Conservation (phyloP, 1,140 invertebrate genomes). For the Ostrea edulis region DNA sequence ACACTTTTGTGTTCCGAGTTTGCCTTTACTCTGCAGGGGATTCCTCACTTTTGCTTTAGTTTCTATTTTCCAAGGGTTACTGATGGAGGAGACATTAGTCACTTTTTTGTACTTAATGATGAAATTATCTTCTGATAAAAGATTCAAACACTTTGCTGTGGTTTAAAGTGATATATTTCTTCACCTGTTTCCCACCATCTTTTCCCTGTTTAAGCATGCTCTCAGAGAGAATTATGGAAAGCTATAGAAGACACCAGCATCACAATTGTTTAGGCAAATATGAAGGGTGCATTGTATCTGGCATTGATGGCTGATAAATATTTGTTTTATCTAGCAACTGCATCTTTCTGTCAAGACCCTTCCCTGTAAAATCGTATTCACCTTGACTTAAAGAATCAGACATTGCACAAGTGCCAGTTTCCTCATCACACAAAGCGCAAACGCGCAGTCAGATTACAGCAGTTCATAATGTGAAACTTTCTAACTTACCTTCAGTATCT, state of each 20-base stretch:
- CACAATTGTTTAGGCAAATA: slow-evolving; percentile 6
- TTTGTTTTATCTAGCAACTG: slow-evolving; percentile 4
- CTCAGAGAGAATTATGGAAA: neutral
- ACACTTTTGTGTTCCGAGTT: neutral
- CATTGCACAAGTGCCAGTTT: slow-evolving; percentile 22
- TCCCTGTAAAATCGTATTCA: neutral
- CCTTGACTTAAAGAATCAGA: neutral
- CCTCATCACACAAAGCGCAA: neutral
- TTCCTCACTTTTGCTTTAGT: neutral
- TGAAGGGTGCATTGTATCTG: slow-evolving; percentile 4
- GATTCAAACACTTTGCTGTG: slow-evolving; percentile 5
- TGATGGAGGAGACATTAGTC: neutral
- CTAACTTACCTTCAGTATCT: neutral
- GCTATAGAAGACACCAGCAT: slow-evolving; percentile 2
- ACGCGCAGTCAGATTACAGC: neutral
- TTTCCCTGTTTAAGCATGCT: neutral
- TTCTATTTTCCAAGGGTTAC: neutral
- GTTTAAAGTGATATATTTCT: neutral
- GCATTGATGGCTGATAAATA: slow-evolving; percentile 19
- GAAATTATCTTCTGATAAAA: neutral
- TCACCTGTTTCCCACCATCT: neutral
- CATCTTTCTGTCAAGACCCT: neutral
- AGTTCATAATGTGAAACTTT: neutral
- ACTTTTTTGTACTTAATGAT: slow-evolving; percentile 11
- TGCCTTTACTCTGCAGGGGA: neutral